These are phyloP conservation scores for Cyprinodon diabolis DNA, from an alignment of 2,797 vertebrate genomes.

Conservation along the genomic window DNA sequence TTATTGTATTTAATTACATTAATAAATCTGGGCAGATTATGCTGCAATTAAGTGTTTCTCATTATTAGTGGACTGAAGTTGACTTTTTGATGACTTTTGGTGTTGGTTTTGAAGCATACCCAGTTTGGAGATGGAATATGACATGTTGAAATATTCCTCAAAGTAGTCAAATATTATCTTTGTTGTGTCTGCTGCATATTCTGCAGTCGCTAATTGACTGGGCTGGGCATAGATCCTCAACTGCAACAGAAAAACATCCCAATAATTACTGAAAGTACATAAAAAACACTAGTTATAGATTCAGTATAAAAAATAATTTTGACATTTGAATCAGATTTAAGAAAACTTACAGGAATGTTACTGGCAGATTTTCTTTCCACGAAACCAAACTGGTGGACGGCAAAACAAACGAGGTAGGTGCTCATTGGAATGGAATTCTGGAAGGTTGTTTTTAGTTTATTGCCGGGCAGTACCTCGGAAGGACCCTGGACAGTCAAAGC, in stretches of 20 bases:
- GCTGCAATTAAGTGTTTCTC: neutral
- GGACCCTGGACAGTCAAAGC: constrained; percentile 53
- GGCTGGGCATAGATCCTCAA: constrained; percentile 91
- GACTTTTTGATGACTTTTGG: neutral
- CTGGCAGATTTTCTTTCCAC: constrained; percentile 67
- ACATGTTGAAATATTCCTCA: constrained; percentile 91
- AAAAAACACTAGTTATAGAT: neutral
- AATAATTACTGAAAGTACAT: neutral
- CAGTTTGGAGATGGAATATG: constrained; percentile 90
- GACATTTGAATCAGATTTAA: neutral
- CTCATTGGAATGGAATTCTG: constrained; percentile 92
- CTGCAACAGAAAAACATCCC: constrained; percentile 68
- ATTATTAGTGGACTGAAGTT: neutral
- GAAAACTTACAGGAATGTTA: constrained; percentile 87
- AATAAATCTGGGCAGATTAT: no score
- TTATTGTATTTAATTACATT: neutral
- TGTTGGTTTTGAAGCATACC: constrained; percentile 73
- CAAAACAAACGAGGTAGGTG: constrained; percentile 97
- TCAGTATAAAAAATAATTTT: fast-evolving
- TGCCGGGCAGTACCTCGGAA: constrained; percentile 17
- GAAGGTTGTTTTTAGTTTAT: constrained; percentile 84
- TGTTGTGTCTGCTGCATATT: constrained; percentile 88
- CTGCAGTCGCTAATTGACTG: constrained; percentile 83
- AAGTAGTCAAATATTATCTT: constrained; percentile 89
- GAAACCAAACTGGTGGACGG: constrained; percentile 85